Evolutionary conservation across 1,140 invertebrate species (phyloP), one percentile per base, ranked within the genome.

Genomic region (Neodiprion fabricii): DNA sequence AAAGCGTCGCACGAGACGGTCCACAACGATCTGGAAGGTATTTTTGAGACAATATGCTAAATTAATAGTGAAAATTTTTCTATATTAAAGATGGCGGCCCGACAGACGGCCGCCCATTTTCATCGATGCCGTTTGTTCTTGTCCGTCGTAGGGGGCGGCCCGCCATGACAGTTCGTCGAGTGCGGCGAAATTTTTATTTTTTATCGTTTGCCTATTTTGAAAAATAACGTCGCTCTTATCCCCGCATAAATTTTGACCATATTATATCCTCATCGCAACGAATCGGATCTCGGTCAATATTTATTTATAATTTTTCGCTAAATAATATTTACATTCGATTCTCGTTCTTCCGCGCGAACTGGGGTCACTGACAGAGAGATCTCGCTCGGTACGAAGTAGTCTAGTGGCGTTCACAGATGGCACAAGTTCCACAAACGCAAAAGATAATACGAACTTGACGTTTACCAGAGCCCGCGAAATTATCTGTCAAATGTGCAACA

Each of bases 1-100:
- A 79, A 83, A 73, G 76, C 78, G 9, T 69, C 80, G 23, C 75
- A 74, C 47, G 76, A 84, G 49, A 83, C 83, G n/a, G 74, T 81
- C 10, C 79, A 80, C 47, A 79, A 85, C 74, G 85, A 86, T 81
- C 76, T 83, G 65, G 85, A 88, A 88, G 86, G 86, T 88, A 88
- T 82, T 83, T 79, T 76, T 47, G 14, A 5, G 47, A 80, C 83
- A 85, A 83, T 84, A 82, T 82, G 82, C 74, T 76, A 71, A 71
- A 80, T 79, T 79, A 70, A 74, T 79, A 79, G 74, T 75, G 49
- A 70, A 82, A 82, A 81, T 86, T 84, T 77, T 65, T 77, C 40
- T 61, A 67, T 75, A 72, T 75, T 76, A 67, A 87, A 86, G 80
- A 86, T 86, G 86, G 85, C 85, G 85, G 80, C 76, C 61, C 17